These are phyloP conservation scores for Narcine bancroftii DNA, from an alignment of 2,113 vertebrate genomes.

Conservation along the genomic window DNA sequence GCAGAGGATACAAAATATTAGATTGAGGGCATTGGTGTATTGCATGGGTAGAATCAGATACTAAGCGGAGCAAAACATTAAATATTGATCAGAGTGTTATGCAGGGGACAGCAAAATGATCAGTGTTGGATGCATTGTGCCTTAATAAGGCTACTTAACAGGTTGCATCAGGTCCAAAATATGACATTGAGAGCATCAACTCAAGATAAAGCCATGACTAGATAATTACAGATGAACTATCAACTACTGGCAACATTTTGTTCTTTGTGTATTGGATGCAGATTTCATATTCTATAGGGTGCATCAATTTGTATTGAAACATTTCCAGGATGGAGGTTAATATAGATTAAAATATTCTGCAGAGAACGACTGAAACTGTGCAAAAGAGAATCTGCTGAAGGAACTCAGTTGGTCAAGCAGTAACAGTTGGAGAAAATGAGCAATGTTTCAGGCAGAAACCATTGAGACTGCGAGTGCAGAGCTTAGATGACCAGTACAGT, in stretches of 20 bases:
- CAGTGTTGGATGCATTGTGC: no score
- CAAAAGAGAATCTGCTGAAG: no score
- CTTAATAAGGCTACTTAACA: background rate
- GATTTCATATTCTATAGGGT: background rate
- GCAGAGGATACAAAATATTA: no score
- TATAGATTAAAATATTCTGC: background rate
- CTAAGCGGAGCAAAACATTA: background rate
- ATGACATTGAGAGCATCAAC: background rate
- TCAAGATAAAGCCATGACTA: background rate
- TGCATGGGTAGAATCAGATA: background rate
- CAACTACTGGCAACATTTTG: no score
- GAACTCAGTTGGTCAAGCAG: no score
- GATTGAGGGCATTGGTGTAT: background rate
- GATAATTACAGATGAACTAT: background rate
- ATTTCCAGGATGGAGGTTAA: background rate
- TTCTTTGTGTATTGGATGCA: no score
- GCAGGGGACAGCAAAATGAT: no score
- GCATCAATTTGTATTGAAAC: background rate
- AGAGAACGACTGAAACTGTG: background rate
- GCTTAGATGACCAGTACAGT: no score
- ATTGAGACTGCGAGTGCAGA: no score
- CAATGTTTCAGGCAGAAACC: no score
- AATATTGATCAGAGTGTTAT: background rate
- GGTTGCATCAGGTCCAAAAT: background rate
- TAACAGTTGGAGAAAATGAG: no score